These are phyloP conservation scores for Parotia lawesii DNA, from an alignment of 2,113 vertebrate genomes.

Conservation along the genomic window DNA sequence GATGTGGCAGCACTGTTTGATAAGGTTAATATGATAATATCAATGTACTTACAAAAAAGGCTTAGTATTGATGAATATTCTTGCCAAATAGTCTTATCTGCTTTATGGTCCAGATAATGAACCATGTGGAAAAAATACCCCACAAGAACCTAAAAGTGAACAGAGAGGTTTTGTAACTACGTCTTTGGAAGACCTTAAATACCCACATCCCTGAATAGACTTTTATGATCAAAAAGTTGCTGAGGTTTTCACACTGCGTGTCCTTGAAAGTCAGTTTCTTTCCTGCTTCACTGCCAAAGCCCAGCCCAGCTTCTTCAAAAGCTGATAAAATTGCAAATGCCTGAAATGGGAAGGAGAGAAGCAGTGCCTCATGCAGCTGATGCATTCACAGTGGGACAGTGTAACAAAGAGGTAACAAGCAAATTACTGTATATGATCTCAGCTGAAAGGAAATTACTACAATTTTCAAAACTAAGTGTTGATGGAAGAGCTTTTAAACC, in stretches of 20 bases:
- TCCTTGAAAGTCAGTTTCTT: not conserved
- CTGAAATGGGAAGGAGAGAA: not conserved
- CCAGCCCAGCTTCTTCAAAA: not conserved
- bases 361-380: not conserved
- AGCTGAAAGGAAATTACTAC: not conserved
- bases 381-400: not conserved
- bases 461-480: constrained; percentile 1
- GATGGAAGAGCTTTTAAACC: not conserved
- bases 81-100: not conserved
- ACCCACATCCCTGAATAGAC: not conserved
- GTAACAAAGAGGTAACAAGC: not conserved
- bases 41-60: not conserved
- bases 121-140: not conserved
- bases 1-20: not conserved
- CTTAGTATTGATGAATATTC: not conserved
- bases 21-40: not conserved
- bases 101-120: not conserved
- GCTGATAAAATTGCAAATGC: not conserved
- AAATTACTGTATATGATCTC: not conserved
- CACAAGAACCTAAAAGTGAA: not conserved
- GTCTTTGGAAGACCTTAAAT: not conserved
- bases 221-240: not conserved
- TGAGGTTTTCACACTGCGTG: not conserved
- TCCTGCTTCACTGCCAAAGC: not conserved
- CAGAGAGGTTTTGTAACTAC: not conserved